Base-by-base conservation (phyloP, 2,797 vertebrate genomes). In the Gymnothorax javanicus region DNA sequence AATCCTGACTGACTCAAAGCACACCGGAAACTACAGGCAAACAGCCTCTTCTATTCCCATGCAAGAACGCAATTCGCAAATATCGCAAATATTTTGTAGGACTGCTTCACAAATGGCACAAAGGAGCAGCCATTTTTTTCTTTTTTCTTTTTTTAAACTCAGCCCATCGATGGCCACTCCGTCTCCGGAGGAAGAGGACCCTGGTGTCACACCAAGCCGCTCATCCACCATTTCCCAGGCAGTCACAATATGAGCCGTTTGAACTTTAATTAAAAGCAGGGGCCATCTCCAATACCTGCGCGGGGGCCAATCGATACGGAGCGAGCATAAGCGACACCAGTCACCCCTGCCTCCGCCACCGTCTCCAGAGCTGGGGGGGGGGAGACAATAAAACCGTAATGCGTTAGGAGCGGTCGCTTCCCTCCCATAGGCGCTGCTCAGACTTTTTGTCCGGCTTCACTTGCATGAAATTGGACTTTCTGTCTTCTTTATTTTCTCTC, bases 201-300 rank as follows among this genome's bases (percentile, higher is more conserved):
- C 3, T 12, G 25, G 57, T 1, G 50, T n/a, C 7, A n/a, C 0
- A 11, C 13, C 50, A 20, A 15, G 59, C 59, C 27, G 11, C 81
- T 27, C 8, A 1, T 59, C 52, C 62, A 57, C 5, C 5, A 13
- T 20, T 90, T 85, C 91, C 84, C 88, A 86, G 87, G 85, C 85
- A 87, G 84, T 25, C 87, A 69, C 86, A 87, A 88, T 89, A 90
- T 89, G 54, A 84, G 87, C 87, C 87, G 87, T 92, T 88, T 92
- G 88, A 93, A 90, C 88, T 92, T 94, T 93, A 92, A 95, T 94
- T 93, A 93, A 94, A 94, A 92, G 90, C 82, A 59, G 93, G 89
- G 85, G 90, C 87, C 87, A 91, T 91, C 85, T 92, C 90, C 90
- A 90, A 92, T 92, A 92, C 84, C 81, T 88, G 83, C 71, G 90